Evolutionary conservation across 2,888 invertebrate species (phyloP), one percentile per base, ranked within the genome.

Genomic region (Formica aserva): DNA sequence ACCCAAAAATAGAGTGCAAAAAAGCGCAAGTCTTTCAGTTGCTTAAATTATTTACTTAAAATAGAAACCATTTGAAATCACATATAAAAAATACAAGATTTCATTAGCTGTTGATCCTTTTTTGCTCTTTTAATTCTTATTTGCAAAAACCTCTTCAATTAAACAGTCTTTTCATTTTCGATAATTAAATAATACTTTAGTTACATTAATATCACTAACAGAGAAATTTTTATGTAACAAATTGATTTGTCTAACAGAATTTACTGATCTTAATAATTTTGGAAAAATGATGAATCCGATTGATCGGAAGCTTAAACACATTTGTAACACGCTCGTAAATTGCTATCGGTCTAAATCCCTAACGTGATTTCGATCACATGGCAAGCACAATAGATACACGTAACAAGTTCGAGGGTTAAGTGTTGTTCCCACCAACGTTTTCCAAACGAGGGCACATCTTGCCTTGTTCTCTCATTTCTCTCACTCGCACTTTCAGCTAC

Each of bases 1-100:
- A 32, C 67, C 87, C 72, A 83, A 89, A 90, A 89, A 87, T 90
- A 86, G 86, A 88, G 85, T 86, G 88, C 67, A 86, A 87, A 88
- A 84, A 60, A 83, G 84, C 72, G 5, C 15, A 66, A 65, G 60
- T 82, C 74, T 85, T 45, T 62, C 32, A 32, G 32, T 2, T 45
- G 29, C 9, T 15, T n/a, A 8, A 52, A 66, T 26, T 76, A 71
- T 60, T 48, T 29, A 3, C 35, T 45, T 60, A 69, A 45, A 80
- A 1, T n/a, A 77, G 9, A 76, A 52, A 6, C 18, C 5, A 6
- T 3, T 18, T 6, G 6, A 26, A 32, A 35, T 69, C 5, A 57
- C 29, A n/a, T n/a, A n/a, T 29, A 15, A 69, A 38, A 38, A 41
- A 52, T n/a, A 13, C 15, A 38, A 57, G 26, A 48, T 63, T 45